Base-by-base conservation (phyloP, 2,113 vertebrate species). In the Lethenteron camtschaticum region DNA sequence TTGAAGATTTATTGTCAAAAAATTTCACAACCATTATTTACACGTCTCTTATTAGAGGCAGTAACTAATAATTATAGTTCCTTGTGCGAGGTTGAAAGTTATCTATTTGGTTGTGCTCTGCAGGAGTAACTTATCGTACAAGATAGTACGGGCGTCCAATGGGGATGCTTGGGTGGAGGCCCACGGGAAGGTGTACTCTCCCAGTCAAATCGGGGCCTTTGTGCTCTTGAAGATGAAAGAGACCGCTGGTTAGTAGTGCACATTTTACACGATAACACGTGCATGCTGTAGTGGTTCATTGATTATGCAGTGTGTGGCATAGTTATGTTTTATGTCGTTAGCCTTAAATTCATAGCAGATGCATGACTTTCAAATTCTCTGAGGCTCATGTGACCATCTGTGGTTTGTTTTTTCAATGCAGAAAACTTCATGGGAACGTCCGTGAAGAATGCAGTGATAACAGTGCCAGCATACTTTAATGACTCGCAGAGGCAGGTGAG, bases 151-250 rank as follows among this genome's bases (percentile, higher is more conserved):
- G 71, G 87, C 94, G 7, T 96, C 92, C 12, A 99, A 99, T 0
- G 92, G 94, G 0, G 94, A 99, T 2, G 94, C 92, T 41, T 99
- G 94, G 92, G 83, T 99, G 10, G 94, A 99, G 78, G 88, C 89
- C 72, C 89, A 96, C 69, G 89, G 89, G 63, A 99, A 96, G 70
- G 80, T 99, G 16, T 99, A 99, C 73, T 99, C 94, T 1, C 94
- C 94, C 57, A 99, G 94, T 80, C 94, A 99, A 78, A 84, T 83
- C 0, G 94, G 92, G 69, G 94, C 92, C 73, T 99, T 99, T 41
- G 82, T 99, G 2, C 81, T 99, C 12, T 92, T 95, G 76, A 99
- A 99, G 80, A 99, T 99, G 94, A 99, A 99, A 79, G 92, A 99
- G 70, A 96, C 94, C 9, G 88, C 92, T 82, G 94, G 94, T 96